Conservation (phyloP, 2,113 vertebrate genomes). For the Arvicanthis niloticus region DNA sequence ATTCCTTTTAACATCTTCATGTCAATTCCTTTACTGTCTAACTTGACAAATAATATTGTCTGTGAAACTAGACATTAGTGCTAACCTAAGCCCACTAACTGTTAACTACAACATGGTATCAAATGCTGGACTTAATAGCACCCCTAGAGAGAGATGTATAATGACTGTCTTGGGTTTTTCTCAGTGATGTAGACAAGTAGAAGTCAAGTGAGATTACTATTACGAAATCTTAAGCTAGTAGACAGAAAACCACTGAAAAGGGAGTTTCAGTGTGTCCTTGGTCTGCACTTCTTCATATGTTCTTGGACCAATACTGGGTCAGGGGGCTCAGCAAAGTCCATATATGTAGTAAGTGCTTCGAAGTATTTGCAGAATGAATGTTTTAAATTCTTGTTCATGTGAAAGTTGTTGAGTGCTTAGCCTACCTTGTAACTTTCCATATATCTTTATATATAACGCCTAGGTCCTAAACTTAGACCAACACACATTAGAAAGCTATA, state of each 20-base stretch:
- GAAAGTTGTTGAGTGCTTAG: background rate
- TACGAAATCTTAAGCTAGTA: constrained; percentile 38
- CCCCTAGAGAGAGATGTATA: background rate
- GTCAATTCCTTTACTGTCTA: constrained; percentile 1
- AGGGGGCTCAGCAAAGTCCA: background rate
- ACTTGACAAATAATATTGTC: constrained; percentile 86
- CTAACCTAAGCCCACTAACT: constrained; percentile 61
- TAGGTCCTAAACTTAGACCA: background rate
- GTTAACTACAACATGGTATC: constrained; percentile 8
- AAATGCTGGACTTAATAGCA: constrained; percentile 14
- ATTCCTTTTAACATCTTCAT: constrained; percentile 57
- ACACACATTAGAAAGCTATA: background rate
- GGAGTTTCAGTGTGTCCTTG: background rate
- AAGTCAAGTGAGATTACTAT: background rate
- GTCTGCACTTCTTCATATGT: background rate
- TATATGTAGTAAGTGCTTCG: background rate
- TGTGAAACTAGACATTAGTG: background rate
- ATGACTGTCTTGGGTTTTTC: background rate
- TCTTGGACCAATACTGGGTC: background rate
- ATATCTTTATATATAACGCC: background rate
- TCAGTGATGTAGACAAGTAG: constrained; percentile 8
- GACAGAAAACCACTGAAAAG: background rate
- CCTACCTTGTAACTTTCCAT: background rate
- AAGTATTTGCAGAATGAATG: background rate
- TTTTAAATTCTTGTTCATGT: background rate